Base-by-base conservation (phyloP, 1,140 invertebrate species). In the Lasioglossum albipes region DNA sequence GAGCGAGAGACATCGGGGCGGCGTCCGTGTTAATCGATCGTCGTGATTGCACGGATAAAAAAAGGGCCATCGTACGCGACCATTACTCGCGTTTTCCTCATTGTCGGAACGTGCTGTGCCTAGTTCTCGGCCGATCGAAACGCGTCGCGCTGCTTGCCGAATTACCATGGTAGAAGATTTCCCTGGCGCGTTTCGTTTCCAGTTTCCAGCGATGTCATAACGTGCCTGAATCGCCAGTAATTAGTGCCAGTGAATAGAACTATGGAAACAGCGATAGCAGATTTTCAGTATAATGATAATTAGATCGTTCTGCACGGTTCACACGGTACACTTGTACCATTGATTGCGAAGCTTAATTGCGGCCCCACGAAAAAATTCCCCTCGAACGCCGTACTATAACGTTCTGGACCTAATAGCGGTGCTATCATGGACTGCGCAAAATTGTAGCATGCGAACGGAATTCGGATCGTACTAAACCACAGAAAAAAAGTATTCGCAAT, bases 11-110 rank as follows among this genome's bases (percentile, higher is more conserved):
- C 71, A 83, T 59, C 68, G 54, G 65, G 36, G 65, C 52, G 42
- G 69, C 81, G 64, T 68, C 52, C 73, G 81, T 73, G 75, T 81
- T 87, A 86, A 87, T 87, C 84, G 85, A 87, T 87, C 78, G 70
- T 61, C 69, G 71, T 75, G 81, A 87, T 87, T 83, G 83, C 59
- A 72, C 45, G 54, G 74, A 57, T 42, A 74, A 70, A 80, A 54
- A 59, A 79, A 68, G 41, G 61, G 69, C 66, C 69, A 77, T 81
- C 69, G 65, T 57, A 42, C 70, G 74, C 70, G 74, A 36, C 66
- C 67, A 84, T 85, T 85, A 86, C 75, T 78, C 71, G 45, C 71
- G 78, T 81, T 84, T 78, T 78, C 79, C 68, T 57, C 64, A 84
- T 85, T 84, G 75, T 76, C 64, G 80, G 74, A 73, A 71, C 42